phyloP scores from a whole-genome alignment of 2,888 invertebrate genomes.

The Melipona beecheii region DNA sequence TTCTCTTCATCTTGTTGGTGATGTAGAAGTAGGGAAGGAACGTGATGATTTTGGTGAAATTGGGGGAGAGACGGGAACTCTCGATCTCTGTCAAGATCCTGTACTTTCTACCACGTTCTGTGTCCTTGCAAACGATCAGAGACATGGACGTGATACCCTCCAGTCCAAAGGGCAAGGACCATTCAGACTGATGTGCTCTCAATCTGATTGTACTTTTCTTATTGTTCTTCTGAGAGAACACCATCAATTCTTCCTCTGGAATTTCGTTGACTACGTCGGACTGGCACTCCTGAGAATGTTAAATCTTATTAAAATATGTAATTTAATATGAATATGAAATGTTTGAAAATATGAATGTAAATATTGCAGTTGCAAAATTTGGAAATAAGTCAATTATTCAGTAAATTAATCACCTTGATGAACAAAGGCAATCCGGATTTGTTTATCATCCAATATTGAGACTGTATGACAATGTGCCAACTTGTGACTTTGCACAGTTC shows the following conservation, averaged over 20 bases:
- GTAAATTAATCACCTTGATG: conserved; percentile 87
- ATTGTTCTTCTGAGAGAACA: conserved; percentile 88
- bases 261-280: conserved; percentile 87
- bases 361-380: background rate
- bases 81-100: conserved; percentile 89
- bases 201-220: conserved; percentile 85
- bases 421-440: conserved; percentile 93
- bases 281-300: conserved; percentile 86
- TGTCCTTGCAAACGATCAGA: conserved; percentile 89
- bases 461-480: conserved; percentile 89
- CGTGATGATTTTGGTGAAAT: conserved; percentile 91
- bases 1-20: conserved; percentile 88
- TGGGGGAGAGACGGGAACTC: conserved; percentile 89
- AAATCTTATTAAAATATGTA: background rate
- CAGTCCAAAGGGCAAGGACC: conserved; percentile 87
- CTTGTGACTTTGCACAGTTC: conserved; percentile 87
- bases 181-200: conserved; percentile 87
- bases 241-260: conserved; percentile 88
- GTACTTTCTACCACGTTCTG: conserved; percentile 90
- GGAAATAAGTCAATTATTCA: background rate
- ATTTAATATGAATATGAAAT: background rate
- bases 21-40: conserved; percentile 92
- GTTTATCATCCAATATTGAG: conserved; percentile 96
- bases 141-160: conserved; percentile 92
- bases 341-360: background rate